Percentiles rank a stretch among this genome's conserved stretches.
Evolutionary conservation across 2,797 vertebrate species (phyloP).

Genomic region (Pyrrhura leucotis): DNA sequence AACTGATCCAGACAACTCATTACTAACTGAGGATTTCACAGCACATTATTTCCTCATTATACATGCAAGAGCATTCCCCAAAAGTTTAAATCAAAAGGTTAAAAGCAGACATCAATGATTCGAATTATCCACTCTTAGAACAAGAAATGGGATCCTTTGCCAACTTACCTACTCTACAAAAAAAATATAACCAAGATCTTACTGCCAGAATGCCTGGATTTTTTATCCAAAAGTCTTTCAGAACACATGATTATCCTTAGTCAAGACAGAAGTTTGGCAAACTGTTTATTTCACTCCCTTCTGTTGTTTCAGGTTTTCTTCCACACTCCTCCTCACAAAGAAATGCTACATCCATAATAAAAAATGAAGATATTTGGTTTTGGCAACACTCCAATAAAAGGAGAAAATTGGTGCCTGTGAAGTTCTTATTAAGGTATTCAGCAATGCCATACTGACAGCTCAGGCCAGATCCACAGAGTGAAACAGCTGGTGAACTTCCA

Average conservation of each 20-base stretch:
- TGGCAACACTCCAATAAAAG: neutral
- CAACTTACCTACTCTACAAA: neutral
- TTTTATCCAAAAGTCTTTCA: slow-evolving; percentile 14
- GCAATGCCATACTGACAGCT: neutral
- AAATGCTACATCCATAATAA: neutral
- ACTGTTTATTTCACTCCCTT: slow-evolving; percentile 6
- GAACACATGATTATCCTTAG: neutral
- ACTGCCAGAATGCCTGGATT: neutral
- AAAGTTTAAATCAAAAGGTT: neutral
- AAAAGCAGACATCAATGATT: neutral
- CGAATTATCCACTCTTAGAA: neutral
- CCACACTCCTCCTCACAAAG: neutral
- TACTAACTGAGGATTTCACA: neutral
- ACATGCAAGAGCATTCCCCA: neutral
- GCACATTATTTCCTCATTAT: neutral
- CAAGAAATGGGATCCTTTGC: neutral
- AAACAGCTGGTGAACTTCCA: neutral
- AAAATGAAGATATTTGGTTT: neutral
- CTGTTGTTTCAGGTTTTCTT: neutral
- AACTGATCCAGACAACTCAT: neutral
- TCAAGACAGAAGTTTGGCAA: neutral
- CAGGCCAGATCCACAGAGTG: neutral
- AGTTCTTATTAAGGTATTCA: neutral
- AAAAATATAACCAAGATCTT: neutral
- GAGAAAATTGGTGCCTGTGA: neutral